Percentiles rank a stretch among this genome's conserved stretches.
Evolutionary conservation across 2,888 invertebrate genomes (phyloP).

Genomic region (Siphonodentalium dalli): DNA sequence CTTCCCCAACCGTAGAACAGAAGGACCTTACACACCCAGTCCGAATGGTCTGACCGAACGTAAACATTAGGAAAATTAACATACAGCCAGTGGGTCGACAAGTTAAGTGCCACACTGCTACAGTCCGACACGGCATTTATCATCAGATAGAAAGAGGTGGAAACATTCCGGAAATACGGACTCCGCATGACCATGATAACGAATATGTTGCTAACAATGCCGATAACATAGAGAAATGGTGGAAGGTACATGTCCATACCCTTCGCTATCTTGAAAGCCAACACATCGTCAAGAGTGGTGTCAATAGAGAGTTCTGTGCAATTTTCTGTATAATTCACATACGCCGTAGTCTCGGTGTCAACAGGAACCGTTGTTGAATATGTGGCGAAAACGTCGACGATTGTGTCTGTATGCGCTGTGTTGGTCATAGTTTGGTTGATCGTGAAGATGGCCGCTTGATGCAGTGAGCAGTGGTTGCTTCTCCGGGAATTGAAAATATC

Average conservation of each 20-base stretch:
- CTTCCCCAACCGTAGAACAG: slow-evolving; percentile 44
- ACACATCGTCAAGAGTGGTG: too few relatives aligned
- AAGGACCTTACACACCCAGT: slow-evolving; percentile 42
- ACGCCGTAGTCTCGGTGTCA: too few relatives aligned
- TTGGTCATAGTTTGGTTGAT: too few relatives aligned
- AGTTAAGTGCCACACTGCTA: slow-evolving; percentile 33
- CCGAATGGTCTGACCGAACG: slow-evolving; percentile 28
- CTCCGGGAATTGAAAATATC: too few relatives aligned
- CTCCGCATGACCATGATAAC: slow-evolving; percentile 45
- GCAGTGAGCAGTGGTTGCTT: too few relatives aligned
- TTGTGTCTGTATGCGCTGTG: too few relatives aligned
- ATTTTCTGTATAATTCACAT: too few relatives aligned
- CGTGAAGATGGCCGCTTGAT: too few relatives aligned
- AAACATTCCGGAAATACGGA: slow-evolving; percentile 38
- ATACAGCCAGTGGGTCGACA: slow-evolving; percentile 46
- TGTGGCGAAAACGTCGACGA: too few relatives aligned
- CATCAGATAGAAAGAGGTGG: slow-evolving; percentile 47
- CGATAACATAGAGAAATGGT: slow-evolving; percentile 35
- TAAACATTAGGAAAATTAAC: slow-evolving; percentile 39
- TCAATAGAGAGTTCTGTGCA: too few relatives aligned
- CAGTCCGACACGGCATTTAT: slow-evolving; percentile 40
- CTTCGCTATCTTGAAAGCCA: slow-evolving; percentile 21
- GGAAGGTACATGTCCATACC: slow-evolving; percentile 39
- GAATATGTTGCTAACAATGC: slow-evolving; percentile 37
- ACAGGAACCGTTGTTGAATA: too few relatives aligned